Percentiles rank a stretch among this genome's conserved stretches.
These are phyloP conservation scores for Lycaon pictus DNA, from an alignment of 2,113 vertebrate genomes.

Conservation along the genomic window DNA sequence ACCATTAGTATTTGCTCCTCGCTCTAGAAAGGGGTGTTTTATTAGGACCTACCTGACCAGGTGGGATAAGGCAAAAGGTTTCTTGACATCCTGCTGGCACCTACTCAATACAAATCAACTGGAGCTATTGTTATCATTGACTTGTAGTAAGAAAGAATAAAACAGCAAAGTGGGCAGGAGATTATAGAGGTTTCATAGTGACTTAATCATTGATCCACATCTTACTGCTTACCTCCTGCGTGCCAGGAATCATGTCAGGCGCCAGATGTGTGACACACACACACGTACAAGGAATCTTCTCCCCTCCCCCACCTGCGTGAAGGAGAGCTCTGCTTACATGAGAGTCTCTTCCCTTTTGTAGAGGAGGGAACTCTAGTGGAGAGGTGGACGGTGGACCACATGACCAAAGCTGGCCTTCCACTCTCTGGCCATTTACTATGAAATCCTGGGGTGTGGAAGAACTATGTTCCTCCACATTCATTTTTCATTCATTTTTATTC, in stretches of 20 bases:
- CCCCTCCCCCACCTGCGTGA: rapidly evolving
- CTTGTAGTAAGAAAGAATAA: neutral
- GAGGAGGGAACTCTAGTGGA: rapidly evolving
- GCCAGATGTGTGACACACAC: rapidly evolving
- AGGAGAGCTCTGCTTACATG: too few relatives aligned
- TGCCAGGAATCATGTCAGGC: neutral
- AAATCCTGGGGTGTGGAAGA: neutral
- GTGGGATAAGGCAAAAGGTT: neutral
- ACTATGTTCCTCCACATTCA: too few relatives aligned
- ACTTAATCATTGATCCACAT: neutral
- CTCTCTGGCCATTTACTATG: rapidly evolving
- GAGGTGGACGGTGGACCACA: rapidly evolving
- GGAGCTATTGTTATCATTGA: neutral
- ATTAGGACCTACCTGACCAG: neutral
- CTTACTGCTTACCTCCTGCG: neutral
- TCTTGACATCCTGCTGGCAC: neutral
- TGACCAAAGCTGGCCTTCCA: too few relatives aligned
- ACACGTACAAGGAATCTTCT: rapidly evolving
- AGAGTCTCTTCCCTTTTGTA: neutral
- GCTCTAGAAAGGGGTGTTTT: neutral
- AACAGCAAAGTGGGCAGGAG: too few relatives aligned
- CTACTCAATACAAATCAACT: neutral
- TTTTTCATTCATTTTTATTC: neutral
- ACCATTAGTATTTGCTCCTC: neutral
- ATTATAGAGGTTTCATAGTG: neutral